phyloP scores from a whole-genome alignment of 2,113 vertebrate genomes.

The Petaurus breviceps region DNA sequence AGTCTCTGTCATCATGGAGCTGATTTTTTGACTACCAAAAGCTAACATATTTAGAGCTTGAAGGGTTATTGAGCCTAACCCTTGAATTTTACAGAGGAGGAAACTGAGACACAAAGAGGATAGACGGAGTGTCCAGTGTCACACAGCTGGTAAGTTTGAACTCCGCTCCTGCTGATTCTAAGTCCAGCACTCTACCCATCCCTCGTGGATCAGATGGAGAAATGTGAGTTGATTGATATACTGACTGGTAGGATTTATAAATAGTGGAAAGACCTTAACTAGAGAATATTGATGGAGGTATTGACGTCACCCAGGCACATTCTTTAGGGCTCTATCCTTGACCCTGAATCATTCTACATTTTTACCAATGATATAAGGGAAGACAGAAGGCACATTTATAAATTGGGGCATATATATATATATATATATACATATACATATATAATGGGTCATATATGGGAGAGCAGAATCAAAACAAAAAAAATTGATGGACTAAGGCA shows the following conservation, averaged over 20 bases:
- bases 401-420: not conserved
- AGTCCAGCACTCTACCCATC: not conserved
- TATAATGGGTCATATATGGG: not conserved
- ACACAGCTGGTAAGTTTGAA: not conserved
- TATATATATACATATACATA: not conserved
- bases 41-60: not conserved
- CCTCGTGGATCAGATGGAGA: not conserved
- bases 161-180: not conserved
- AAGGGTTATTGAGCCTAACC: not conserved
- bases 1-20: not conserved
- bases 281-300: not conserved
- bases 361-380: not conserved
- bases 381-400: not conserved
- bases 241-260: not conserved
- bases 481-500: not conserved
- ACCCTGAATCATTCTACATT: not conserved
- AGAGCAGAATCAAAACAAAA: not conserved
- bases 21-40: not conserved
- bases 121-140: not conserved
- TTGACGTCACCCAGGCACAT: not conserved
- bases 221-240: not conserved
- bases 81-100: not conserved
- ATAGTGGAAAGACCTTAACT: not conserved
- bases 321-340: not conserved
- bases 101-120: not conserved